Evolutionary conservation across 2,113 vertebrate species (phyloP).

Genomic region (Catharus minimus): DNA sequence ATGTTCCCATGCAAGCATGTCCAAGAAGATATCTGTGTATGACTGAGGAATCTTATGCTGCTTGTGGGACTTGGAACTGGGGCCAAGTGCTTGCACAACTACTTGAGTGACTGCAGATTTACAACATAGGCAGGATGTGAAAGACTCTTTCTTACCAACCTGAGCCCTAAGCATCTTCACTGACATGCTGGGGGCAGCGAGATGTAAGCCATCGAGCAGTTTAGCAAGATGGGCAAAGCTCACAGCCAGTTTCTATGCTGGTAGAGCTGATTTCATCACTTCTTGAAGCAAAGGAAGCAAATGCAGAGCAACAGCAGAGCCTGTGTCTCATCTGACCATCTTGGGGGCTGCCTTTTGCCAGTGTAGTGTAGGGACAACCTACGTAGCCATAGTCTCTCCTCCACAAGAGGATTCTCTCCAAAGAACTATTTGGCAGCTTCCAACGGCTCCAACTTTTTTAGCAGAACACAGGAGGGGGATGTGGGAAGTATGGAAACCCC

Average conservation of each 20-base stretch:
- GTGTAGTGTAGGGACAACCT: no score
- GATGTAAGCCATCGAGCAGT: not conserved
- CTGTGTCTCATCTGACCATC: not conserved
- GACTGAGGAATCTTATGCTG: not conserved
- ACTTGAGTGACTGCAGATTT: not conserved
- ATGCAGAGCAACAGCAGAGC: not conserved
- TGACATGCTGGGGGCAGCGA: accelerated
- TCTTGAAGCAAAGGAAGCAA: not conserved
- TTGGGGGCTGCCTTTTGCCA: not conserved
- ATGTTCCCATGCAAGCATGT: accelerated
- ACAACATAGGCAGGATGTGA: not conserved
- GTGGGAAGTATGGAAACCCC: not conserved
- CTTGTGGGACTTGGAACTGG: not conserved
- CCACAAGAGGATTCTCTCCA: not conserved
- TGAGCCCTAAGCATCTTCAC: not conserved
- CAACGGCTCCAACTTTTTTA: not conserved
- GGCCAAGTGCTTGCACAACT: not conserved
- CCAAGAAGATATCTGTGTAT: not conserved
- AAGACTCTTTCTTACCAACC: not conserved
- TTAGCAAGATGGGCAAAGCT: not conserved
- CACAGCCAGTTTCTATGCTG: accelerated
- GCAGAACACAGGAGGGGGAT: not conserved
- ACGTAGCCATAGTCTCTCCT: not conserved
- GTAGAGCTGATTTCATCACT: not conserved
- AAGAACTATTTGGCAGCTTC: not conserved